Conservation (phyloP, 2,113 vertebrate genomes). For the Suncus etruscus region DNA sequence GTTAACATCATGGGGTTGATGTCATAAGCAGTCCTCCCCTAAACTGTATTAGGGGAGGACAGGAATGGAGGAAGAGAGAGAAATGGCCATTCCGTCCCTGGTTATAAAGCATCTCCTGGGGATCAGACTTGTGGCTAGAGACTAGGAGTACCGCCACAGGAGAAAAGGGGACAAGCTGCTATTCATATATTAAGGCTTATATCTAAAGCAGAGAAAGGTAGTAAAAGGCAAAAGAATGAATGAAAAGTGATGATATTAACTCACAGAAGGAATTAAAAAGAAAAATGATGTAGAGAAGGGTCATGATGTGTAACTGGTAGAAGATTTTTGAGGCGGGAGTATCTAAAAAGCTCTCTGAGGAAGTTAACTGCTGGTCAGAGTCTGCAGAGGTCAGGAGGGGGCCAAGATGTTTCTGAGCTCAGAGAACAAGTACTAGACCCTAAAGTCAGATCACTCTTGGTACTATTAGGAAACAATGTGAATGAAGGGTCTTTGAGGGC, state of each 20-base stretch:
- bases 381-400: not conserved
- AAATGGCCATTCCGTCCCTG: not conserved
- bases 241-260: not conserved
- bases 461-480: not conserved
- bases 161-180: not conserved
- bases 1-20: too few relatives aligned
- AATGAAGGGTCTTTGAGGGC: not conserved
- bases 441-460: not conserved
- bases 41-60: not conserved
- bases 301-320: not conserved
- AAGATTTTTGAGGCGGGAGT: not conserved
- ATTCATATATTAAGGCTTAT: not conserved
- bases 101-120: not conserved
- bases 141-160: not conserved
- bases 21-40: too few relatives aligned
- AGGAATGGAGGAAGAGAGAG: not conserved
- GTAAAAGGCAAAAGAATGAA: not conserved
- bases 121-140: not conserved
- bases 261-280: not conserved
- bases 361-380: not conserved
- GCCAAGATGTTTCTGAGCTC: not conserved
- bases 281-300: not conserved
- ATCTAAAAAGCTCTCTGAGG: not conserved
- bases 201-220: not conserved
- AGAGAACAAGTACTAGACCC: not conserved